Base-by-base conservation (phyloP, 2,797 vertebrate genomes). In the Spinus olivaceus region DNA sequence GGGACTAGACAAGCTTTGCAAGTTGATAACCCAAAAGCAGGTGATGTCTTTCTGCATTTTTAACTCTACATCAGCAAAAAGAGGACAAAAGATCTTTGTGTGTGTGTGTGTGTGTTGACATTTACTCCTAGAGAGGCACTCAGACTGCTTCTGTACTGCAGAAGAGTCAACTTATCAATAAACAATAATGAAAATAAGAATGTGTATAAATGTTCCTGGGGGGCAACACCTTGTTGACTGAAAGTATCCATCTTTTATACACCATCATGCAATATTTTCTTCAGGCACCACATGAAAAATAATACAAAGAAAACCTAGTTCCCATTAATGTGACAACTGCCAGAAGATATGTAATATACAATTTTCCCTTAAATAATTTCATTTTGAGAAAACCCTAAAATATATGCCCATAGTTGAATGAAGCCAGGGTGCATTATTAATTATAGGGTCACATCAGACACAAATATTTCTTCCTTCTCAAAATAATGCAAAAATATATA, bases 181-280 rank as follows among this genome's bases (percentile, higher is more conserved):
- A 89, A 77, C 5, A 4, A 4, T 37, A 88, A 72, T 70, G 78
- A 92, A 92, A 90, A 91, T 53, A 77, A 82, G 49, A 61, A 30
- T 3, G 1, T 46, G 19, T 47, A 32, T 66, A 84, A 90, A 54
- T 32, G 18, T 85, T 89, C 64, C 74, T 60, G 12, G 23, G 24
- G 35, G 39, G 90, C 33, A 92, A 10, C 22, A 53, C 4, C 10
- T 84, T 63, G 23, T 53, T 66, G 37, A 70, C 18, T n/a, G 37
- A 69, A 81, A 66, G 5, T 21, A 78, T 88, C 33, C 23, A 41
- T 61, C 47, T 86, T 74, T 65, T 76, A n/a, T 42, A 77, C 9
- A 81, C 4, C 10, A n/a, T 5, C 0, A 2, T 56, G 44, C 19
- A 82, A 42, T 32, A 84, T 39, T 77, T 81, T 71, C 35, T 53